Percentiles rank a stretch among this genome's conserved stretches.
These are phyloP conservation scores for Semicossyphus pulcher DNA, from an alignment of 2,113 vertebrate genomes.

Conservation along the genomic window DNA sequence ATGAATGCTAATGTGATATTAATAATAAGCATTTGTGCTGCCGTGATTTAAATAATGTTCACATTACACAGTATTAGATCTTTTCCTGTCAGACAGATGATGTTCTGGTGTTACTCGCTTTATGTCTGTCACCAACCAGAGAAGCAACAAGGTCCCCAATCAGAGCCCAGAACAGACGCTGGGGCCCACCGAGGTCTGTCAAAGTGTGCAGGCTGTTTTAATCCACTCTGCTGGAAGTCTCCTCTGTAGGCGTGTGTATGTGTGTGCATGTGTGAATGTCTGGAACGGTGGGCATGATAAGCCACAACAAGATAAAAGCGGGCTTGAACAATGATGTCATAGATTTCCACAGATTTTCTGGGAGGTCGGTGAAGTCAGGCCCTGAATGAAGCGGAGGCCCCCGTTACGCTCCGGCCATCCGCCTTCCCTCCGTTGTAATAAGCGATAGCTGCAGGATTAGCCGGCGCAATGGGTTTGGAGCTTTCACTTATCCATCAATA, in stretches of 20 bases:
- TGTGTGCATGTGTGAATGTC: slow-evolving; percentile 56
- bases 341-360: slow-evolving; percentile 63
- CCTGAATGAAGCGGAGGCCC: slow-evolving; percentile 47
- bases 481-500: slow-evolving; percentile 64
- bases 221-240: slow-evolving; percentile 74
- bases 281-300: slow-evolving; percentile 69
- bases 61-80: slow-evolving; percentile 2
- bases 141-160: slow-evolving; percentile 59
- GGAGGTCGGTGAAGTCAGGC: slow-evolving; percentile 50
- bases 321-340: slow-evolving; percentile 68
- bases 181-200: slow-evolving; percentile 68
- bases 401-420: slow-evolving; percentile 27
- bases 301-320: slow-evolving; percentile 71
- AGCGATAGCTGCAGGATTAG: slow-evolving; percentile 48
- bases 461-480: slow-evolving; percentile 39
- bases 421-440: slow-evolving; percentile 31
- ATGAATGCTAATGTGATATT: slow-evolving; percentile 9
- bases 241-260: slow-evolving; percentile 58
- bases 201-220: slow-evolving; percentile 72
- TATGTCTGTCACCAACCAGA: slow-evolving; percentile 43
- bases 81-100: background rate
- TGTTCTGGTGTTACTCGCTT: slow-evolving; percentile 7
- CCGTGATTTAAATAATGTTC: background rate
- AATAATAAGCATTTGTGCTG: background rate
- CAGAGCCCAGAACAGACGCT: slow-evolving; percentile 60